Conservation (phyloP, 2,888 invertebrate genomes). For the Sminthurinus aureus region DNA sequence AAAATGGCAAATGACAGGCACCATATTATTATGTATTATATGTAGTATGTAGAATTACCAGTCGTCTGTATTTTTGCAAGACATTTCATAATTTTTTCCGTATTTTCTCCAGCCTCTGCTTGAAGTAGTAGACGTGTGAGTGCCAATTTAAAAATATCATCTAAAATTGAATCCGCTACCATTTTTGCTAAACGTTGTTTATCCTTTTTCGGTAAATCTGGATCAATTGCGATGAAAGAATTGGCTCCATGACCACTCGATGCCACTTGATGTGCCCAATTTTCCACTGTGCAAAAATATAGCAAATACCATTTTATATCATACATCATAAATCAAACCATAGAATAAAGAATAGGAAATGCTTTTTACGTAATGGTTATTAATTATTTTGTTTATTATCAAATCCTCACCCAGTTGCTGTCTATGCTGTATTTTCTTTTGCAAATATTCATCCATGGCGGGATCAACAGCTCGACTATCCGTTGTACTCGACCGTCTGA, state of each 20-base stretch:
- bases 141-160: slow-evolving; percentile 43
- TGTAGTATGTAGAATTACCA: neutral
- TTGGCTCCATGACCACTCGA: neutral
- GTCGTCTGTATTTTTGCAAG: slow-evolving; percentile 34
- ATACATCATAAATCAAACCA: neutral
- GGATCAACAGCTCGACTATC: neutral
- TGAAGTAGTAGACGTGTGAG: slow-evolving; percentile 43
- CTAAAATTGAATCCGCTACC: slow-evolving; percentile 42
- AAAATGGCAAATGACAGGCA: too few relatives aligned
- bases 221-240: neutral
- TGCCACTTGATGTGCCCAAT: slow-evolving; percentile 32
- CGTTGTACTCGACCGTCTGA: neutral
- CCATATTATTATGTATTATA: too few relatives aligned
- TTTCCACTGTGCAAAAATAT: slow-evolving; percentile 30
- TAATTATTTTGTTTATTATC: too few relatives aligned
- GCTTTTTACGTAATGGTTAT: too few relatives aligned
- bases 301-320: neutral
- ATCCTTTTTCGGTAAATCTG: neutral
- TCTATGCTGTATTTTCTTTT: slow-evolving; percentile 10
- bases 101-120: slow-evolving; percentile 44
- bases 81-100: slow-evolving; percentile 35
- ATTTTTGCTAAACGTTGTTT: slow-evolving; percentile 20
- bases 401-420: slow-evolving; percentile 1
- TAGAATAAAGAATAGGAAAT: too few relatives aligned
- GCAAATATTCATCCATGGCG: neutral